A percentile compares a stretch with the other conserved stretches of the same genome.
phyloP scores from a whole-genome alignment of 2,797 vertebrate genomes.

The Syndactyla subalaris region DNA sequence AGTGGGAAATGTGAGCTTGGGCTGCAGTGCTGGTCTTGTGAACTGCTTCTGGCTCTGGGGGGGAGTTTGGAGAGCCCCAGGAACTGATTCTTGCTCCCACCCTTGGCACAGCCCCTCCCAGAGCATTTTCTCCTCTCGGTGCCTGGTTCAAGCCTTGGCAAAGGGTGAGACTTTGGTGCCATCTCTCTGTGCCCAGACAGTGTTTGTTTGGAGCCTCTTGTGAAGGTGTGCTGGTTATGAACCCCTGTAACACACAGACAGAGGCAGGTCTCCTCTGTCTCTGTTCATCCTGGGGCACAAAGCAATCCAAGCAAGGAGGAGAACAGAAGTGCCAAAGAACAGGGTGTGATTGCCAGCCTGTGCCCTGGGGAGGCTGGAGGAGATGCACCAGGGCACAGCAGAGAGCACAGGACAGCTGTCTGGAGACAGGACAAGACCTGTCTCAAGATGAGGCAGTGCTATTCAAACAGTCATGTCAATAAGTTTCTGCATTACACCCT shows the following conservation, averaged over 20 bases:
- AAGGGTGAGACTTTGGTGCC: not conserved
- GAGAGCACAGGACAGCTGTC: not conserved
- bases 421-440: not conserved
- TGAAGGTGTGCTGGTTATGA: not conserved
- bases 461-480: not conserved
- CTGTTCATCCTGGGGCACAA: not conserved
- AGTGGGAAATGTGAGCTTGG: accelerated
- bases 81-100: not conserved
- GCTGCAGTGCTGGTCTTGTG: not conserved
- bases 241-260: not conserved
- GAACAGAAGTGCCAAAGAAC: not conserved
- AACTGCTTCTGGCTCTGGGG: not conserved
- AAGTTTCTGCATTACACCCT: not conserved
- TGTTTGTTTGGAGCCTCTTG: not conserved
- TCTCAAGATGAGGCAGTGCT: accelerated
- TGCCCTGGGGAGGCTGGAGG: not conserved
- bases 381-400: not conserved
- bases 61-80: not conserved
- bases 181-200: not conserved
- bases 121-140: not conserved
- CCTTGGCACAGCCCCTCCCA: not conserved
- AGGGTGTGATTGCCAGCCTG: not conserved
- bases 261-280: not conserved
- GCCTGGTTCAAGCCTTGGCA: accelerated
- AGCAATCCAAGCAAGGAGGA: accelerated